These are phyloP conservation scores for Omphaloscelis lunosa DNA, from an alignment of 2,888 invertebrate species.

Conservation along the genomic window DNA sequence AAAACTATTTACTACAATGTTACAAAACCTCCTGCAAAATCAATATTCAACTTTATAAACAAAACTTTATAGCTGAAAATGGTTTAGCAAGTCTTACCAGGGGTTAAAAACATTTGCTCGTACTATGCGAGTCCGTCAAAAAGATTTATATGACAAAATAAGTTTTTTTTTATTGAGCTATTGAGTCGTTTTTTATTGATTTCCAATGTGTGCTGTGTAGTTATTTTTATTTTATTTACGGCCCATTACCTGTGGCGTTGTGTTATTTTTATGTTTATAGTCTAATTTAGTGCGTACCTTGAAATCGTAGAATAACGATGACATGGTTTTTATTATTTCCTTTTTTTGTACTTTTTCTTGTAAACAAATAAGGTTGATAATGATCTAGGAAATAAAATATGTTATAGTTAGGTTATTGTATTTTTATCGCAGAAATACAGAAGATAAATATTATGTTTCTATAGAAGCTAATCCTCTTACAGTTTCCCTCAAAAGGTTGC, in stretches of 20 bases:
- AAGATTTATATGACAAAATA: conserved; percentile 80
- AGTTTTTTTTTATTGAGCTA: conserved; percentile 73
- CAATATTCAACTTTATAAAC: conserved; percentile 49
- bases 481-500: background rate
- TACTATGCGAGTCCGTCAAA: conserved; percentile 73
- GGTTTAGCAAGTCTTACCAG: conserved; percentile 26
- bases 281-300: conserved; percentile 61
- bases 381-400: conserved; percentile 8
- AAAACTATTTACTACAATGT: conserved; percentile 77
- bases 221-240: conserved; percentile 69
- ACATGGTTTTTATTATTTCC: conserved; percentile 61
- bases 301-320: conserved; percentile 58
- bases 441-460: background rate
- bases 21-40: conserved; percentile 54
- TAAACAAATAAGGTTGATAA: conserved; percentile 50
- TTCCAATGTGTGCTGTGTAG: conserved; percentile 64
- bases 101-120: conserved; percentile 65
- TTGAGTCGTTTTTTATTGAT: conserved; percentile 72
- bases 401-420: background rate
- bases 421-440: conserved; percentile 11
- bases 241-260: conserved; percentile 67
- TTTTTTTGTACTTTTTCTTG: conserved; percentile 57
- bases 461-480: background rate
- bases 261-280: conserved; percentile 66
- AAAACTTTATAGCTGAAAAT: conserved; percentile 24